phyloP scores from a whole-genome alignment of 23 tunicate species.

The Clavelina lepadiformis region DNA sequence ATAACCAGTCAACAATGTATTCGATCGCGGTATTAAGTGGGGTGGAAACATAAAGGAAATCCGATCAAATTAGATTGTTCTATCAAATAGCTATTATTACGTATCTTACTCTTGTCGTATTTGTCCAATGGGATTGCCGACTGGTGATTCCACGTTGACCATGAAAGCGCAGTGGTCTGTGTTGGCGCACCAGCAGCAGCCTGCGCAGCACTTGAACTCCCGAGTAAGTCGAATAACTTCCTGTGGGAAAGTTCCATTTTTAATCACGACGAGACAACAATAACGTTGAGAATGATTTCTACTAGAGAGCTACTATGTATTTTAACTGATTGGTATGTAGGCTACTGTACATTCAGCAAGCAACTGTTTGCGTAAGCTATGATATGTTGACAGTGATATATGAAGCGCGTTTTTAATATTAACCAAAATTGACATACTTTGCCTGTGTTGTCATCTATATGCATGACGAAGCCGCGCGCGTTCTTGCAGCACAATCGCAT shows the following conservation, averaged over 20 bases:
- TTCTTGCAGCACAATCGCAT: conserved; percentile 73
- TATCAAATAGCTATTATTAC: background rate
- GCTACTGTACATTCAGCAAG: too few relatives aligned
- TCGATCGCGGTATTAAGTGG: too few relatives aligned
- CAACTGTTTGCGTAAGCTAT: background rate
- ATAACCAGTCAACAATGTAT: too few relatives aligned
- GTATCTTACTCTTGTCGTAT: conserved; percentile 60
- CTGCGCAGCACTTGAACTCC: conserved; percentile 76
- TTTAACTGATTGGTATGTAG: too few relatives aligned
- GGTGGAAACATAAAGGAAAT: too few relatives aligned
- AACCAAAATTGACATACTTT: conserved; percentile 1
- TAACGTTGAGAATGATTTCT: too few relatives aligned
- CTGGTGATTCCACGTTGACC: conserved; percentile 66
- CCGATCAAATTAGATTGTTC: too few relatives aligned
- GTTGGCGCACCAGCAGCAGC: conserved; percentile 87
- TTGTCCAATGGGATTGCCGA: conserved; percentile 49
- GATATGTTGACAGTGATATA: background rate
- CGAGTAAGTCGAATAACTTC: conserved; percentile 70
- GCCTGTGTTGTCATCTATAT: conserved; percentile 57
- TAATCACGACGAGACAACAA: background rate
- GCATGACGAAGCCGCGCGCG: conserved; percentile 65
- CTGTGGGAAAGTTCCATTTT: conserved; percentile 7
- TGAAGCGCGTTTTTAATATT: background rate
- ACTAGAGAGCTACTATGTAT: too few relatives aligned
- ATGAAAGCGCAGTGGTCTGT: conserved; percentile 61